Conservation (phyloP, 2,797 vertebrate species). For the Tachyglossus aculeatus region DNA sequence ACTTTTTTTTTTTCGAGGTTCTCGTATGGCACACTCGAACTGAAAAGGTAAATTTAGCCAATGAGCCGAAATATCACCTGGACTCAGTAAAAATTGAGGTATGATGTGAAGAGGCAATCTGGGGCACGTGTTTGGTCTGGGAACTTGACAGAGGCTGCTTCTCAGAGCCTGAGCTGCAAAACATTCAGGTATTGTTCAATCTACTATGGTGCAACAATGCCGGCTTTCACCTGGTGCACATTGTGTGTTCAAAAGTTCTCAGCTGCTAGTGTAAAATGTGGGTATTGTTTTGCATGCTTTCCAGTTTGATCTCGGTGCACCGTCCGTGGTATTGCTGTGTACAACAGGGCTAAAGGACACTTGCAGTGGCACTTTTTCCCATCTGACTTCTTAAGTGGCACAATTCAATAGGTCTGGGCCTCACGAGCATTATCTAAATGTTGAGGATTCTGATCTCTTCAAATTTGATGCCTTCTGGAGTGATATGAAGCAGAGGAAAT, state of each 20-base stretch:
- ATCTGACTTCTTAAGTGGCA: slow-evolving; percentile 49
- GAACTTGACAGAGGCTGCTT: background rate
- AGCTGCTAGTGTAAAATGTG: slow-evolving; percentile 25
- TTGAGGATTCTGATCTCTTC: slow-evolving; percentile 27
- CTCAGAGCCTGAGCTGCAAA: background rate
- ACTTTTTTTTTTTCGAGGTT: slow-evolving; percentile 77
- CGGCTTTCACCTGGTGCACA: slow-evolving; percentile 26
- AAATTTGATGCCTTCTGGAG: slow-evolving; percentile 34
- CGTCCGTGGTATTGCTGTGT: slow-evolving; percentile 48
- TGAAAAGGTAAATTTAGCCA: slow-evolving; percentile 93
- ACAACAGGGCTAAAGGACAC: slow-evolving; percentile 24
- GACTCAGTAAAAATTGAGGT: slow-evolving; percentile 93
- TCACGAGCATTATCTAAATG: slow-evolving; percentile 17
- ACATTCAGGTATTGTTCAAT: slow-evolving; percentile 38
- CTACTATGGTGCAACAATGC: slow-evolving; percentile 35
- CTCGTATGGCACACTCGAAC: slow-evolving; percentile 99
- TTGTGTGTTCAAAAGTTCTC: slow-evolving; percentile 45
- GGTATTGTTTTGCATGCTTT: slow-evolving; percentile 70
- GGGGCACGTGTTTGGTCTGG: background rate
- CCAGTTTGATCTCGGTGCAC: slow-evolving; percentile 33
- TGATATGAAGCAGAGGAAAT: slow-evolving; percentile 63
- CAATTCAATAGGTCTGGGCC: slow-evolving; percentile 53
- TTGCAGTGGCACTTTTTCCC: slow-evolving; percentile 40
- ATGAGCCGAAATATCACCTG: slow-evolving; percentile 90
- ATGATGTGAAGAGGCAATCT: slow-evolving; percentile 64